Evolutionary conservation across 2,113 vertebrate species (phyloP).

Genomic region (Calonectris borealis): DNA sequence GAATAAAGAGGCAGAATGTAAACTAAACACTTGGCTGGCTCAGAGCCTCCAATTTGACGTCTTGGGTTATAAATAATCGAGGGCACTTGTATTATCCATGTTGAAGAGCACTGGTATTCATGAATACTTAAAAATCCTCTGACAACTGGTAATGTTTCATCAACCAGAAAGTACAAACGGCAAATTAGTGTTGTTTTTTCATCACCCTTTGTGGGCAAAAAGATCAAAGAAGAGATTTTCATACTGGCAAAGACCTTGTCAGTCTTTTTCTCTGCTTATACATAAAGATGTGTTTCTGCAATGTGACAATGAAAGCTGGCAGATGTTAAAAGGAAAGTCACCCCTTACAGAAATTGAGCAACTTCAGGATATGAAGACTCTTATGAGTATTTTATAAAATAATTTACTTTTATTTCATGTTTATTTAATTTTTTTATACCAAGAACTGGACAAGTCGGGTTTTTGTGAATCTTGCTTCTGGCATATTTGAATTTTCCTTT

Average conservation of each 20-base stretch:
- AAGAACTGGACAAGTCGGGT: neutral
- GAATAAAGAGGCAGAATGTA: conserved; percentile 35
- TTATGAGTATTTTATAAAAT: neutral
- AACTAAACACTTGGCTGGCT: conserved; percentile 43
- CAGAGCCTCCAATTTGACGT: conserved; percentile 35
- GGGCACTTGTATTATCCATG: conserved; percentile 37
- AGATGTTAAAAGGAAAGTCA: conserved; percentile 9
- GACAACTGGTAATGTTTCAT: conserved; percentile 54
- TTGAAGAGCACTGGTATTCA: conserved; percentile 47
- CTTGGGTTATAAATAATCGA: conserved; percentile 64
- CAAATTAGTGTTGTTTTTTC: conserved; percentile 54
- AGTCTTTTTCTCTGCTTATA: conserved; percentile 1
- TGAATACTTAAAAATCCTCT: conserved; percentile 66
- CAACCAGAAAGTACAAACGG: conserved; percentile 52
- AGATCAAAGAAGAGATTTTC: conserved; percentile 51
- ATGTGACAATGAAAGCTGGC: neutral
- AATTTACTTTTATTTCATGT: neutral
- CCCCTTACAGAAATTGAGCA: neutral
- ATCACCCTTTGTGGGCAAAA: conserved; percentile 16
- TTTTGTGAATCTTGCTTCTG: neutral
- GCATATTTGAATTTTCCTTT: neutral
- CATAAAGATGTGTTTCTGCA: conserved; percentile 30
- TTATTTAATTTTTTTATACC: neutral
- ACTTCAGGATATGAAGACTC: neutral
- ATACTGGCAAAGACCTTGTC: neutral